These are phyloP conservation scores for Gila orcuttii DNA, from an alignment of 2,113 vertebrate species.

Conservation along the genomic window DNA sequence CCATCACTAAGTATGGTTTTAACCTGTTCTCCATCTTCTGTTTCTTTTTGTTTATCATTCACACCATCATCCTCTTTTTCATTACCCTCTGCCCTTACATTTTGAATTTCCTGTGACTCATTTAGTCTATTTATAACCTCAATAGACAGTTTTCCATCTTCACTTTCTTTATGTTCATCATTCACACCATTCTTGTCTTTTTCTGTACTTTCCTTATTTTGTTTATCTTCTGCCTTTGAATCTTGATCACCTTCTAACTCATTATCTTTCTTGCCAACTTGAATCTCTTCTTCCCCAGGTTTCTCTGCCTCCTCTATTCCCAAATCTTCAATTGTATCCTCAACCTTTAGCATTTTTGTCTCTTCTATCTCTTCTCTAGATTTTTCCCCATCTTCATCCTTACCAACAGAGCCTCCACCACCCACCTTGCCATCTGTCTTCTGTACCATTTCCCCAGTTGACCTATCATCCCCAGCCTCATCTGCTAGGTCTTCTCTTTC, in stretches of 20 bases:
- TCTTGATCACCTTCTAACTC: background rate
- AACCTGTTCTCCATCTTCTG: background rate
- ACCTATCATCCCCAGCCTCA: constrained; percentile 31
- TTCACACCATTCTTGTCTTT: background rate
- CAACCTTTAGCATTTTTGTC: background rate
- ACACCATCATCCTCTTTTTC: constrained; percentile 13
- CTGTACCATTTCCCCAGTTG: constrained; percentile 2
- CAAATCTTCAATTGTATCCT: background rate
- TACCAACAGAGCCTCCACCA: background rate
- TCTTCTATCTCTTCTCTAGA: constrained; percentile 8
- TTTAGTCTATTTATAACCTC: background rate
- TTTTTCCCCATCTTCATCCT: constrained; percentile 13
- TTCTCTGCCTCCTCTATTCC: constrained; percentile 21
- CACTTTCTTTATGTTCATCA: constrained; percentile 1
- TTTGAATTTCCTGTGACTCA: background rate
- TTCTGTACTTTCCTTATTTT: background rate
- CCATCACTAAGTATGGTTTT: background rate
- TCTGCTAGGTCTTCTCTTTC: constrained; percentile 13
- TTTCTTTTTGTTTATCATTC: constrained; percentile 5
- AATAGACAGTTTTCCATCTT: background rate
- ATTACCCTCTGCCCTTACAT: background rate
- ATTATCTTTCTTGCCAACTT: background rate
- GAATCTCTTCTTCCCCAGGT: background rate
- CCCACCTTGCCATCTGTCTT: constrained; percentile 5
- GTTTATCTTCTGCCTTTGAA: constrained; percentile 10